Percentiles rank a stretch among this genome's conserved stretches.
Conservation (phyloP, 2,797 vertebrate species). For the Rhinichthys osculus region DNA sequence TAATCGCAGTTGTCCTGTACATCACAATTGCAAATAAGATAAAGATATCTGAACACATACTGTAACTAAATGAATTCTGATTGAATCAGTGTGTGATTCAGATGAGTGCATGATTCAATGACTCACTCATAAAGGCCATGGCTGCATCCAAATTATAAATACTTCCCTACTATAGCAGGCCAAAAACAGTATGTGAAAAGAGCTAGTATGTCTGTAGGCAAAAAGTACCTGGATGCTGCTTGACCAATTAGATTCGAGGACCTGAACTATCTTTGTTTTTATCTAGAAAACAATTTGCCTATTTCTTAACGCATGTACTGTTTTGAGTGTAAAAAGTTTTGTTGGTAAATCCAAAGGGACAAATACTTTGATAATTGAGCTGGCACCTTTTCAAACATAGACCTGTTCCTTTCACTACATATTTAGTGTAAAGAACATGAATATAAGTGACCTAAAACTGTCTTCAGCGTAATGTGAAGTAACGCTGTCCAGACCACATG, state of each 20-base stretch:
- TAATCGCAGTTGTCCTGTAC: not conserved
- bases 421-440: slow-evolving; percentile 6
- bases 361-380: not conserved
- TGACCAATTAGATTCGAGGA: not conserved
- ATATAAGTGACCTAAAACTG: not conserved
- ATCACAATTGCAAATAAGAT: not conserved
- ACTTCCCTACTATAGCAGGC: not conserved
- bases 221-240: not conserved
- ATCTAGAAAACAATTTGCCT: not conserved
- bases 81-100: too few species aligned
- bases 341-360: not conserved
- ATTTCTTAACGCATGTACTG: not conserved
- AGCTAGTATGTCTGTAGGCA: not conserved
- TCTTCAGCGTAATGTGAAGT: not conserved
- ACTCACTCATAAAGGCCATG: not conserved
- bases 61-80: too few species aligned
- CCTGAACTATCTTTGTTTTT: not conserved
- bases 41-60: too few species aligned
- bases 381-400: not conserved
- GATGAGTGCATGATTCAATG: not conserved
- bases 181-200: not conserved
- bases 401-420: not conserved
- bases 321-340: not conserved
- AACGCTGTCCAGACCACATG: not conserved
- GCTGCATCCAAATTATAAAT: not conserved